phyloP scores from a whole-genome alignment of 35 echinoderm and acorn worm genomes.

The Stichopus chloronotus region DNA sequence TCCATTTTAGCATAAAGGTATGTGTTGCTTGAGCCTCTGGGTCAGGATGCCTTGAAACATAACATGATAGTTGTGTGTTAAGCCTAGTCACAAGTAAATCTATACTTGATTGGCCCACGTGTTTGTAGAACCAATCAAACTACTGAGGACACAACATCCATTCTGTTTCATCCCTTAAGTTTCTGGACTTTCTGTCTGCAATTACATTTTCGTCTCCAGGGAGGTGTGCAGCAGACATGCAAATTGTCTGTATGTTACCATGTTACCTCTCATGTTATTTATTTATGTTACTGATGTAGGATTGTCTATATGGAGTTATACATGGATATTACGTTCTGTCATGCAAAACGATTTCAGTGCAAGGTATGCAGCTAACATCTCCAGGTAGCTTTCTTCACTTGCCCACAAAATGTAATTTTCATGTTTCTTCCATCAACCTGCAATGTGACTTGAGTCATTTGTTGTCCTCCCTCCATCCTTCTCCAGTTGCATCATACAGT shows the following conservation, averaged over 20 bases:
- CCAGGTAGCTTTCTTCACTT: slow-evolving; percentile 66
- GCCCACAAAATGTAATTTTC: slow-evolving; percentile 4
- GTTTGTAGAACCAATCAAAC: slow-evolving; percentile 27
- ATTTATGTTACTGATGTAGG: slow-evolving; percentile 83
- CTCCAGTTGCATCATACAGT: background rate
- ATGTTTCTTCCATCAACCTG: slow-evolving; percentile 64
- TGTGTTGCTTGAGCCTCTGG: slow-evolving; percentile 33
- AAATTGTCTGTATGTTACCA: slow-evolving; percentile 67
- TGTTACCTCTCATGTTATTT: slow-evolving; percentile 74
- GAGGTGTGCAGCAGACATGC: slow-evolving; percentile 63
- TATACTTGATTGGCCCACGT: slow-evolving; percentile 56
- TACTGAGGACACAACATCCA: slow-evolving; percentile 2
- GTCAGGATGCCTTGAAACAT: slow-evolving; percentile 53
- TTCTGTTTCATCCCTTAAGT: slow-evolving; percentile 49
- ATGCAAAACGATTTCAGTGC: slow-evolving; percentile 68
- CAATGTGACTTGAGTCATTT: slow-evolving; percentile 24
- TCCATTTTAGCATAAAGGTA: slow-evolving; percentile 6
- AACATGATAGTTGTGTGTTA: slow-evolving; percentile 41
- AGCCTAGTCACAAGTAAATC: slow-evolving; percentile 76
- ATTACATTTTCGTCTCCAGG: slow-evolving; percentile 60
- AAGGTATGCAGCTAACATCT: slow-evolving; percentile 48
- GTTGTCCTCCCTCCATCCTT: slow-evolving; percentile 71
- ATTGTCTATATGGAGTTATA: slow-evolving; percentile 21
- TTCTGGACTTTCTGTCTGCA: slow-evolving; percentile 30
- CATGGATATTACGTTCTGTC: slow-evolving; percentile 52